Conservation (phyloP, 2,113 vertebrate genomes). For the Dolichallabes microphthalmus region DNA sequence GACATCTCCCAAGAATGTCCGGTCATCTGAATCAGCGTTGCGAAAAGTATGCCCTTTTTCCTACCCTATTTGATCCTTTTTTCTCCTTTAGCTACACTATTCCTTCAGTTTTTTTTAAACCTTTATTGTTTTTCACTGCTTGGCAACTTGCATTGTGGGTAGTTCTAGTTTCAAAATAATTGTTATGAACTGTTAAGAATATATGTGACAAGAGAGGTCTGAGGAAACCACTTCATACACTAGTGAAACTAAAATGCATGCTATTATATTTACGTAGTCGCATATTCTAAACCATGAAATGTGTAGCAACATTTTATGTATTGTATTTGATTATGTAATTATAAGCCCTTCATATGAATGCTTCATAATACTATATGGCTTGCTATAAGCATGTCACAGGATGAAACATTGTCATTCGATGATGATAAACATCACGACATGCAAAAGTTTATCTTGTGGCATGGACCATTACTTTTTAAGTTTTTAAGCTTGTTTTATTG, state of each 20-base stretch:
- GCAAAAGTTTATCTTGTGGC: slow-evolving; percentile 41
- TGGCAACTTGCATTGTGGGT: slow-evolving; percentile 65
- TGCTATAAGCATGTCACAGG: slow-evolving; percentile 43
- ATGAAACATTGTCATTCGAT: slow-evolving; percentile 36
- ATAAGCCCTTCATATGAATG: slow-evolving; percentile 25
- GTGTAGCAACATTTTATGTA: slow-evolving; percentile 35
- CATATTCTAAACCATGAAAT: slow-evolving; percentile 23
- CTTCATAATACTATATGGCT: slow-evolving; percentile 22
- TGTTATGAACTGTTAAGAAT: slow-evolving; percentile 39
- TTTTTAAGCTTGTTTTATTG: slow-evolving; percentile 28
- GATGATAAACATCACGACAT: slow-evolving; percentile 31
- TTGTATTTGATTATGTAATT: background rate
- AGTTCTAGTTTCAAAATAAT: slow-evolving; percentile 54
- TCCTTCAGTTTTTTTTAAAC: slow-evolving; percentile 45
- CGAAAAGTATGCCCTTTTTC: slow-evolving; percentile 77
- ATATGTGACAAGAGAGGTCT: background rate
- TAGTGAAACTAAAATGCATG: slow-evolving; percentile 38
- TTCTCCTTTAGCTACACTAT: slow-evolving; percentile 48
- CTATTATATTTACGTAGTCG: slow-evolving; percentile 3
- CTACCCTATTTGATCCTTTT: slow-evolving; percentile 60
- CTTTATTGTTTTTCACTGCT: slow-evolving; percentile 47
- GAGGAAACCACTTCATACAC: slow-evolving; percentile 1
- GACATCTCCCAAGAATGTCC: slow-evolving; percentile 82
- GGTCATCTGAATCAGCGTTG: slow-evolving; percentile 76
- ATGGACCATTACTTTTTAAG: slow-evolving; percentile 42